These are phyloP conservation scores for Drosophila seclusa DNA, from an alignment of 2,888 invertebrate genomes.

Conservation along the genomic window DNA sequence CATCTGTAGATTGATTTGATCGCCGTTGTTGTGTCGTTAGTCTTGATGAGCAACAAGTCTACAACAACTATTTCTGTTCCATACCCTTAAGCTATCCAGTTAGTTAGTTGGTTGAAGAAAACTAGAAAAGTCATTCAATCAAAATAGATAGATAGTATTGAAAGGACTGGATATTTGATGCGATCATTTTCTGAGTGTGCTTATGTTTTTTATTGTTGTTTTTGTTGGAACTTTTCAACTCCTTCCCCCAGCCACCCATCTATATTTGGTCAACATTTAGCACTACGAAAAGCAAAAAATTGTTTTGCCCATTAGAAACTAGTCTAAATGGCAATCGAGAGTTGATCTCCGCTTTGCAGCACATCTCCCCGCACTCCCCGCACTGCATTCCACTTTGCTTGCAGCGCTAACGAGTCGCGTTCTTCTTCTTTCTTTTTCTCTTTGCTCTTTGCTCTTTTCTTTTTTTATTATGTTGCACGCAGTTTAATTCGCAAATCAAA, in stretches of 20 bases:
- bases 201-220: neutral
- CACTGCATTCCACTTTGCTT: neutral
- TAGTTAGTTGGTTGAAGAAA: neutral
- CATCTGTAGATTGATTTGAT: constrained; percentile 69
- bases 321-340: constrained; percentile 65
- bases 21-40: constrained; percentile 43
- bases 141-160: neutral
- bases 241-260: neutral
- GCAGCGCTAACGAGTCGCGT: constrained; percentile 55
- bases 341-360: neutral
- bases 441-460: neutral
- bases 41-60: constrained; percentile 26
- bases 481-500: constrained; percentile 80
- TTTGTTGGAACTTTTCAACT: neutral
- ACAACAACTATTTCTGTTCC: constrained; percentile 5
- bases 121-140: neutral
- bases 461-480: constrained; percentile 31
- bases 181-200: neutral
- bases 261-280: neutral
- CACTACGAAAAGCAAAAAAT: neutral
- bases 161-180: neutral
- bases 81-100: neutral
- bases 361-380: neutral
- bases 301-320: constrained; percentile 45
- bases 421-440: constrained; percentile 7